Conservation (phyloP, 2,888 invertebrate genomes). For the Eristalinus sepulchralis region DNA sequence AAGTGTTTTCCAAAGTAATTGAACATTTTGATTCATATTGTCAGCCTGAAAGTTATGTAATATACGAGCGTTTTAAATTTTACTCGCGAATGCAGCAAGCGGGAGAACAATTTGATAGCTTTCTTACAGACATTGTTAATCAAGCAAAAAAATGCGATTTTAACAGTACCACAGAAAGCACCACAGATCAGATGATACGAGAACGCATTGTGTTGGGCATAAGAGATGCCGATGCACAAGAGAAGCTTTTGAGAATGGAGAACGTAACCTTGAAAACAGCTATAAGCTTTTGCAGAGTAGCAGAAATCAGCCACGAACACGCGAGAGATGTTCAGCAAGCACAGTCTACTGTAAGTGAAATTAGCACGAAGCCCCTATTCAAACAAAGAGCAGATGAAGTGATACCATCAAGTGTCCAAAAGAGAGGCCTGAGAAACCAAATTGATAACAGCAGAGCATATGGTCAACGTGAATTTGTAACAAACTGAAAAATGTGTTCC, state of each 20-base stretch:
- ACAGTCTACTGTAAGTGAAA: too few species aligned
- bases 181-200: background rate
- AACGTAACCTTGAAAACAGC: background rate
- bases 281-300: background rate
- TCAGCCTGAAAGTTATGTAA: constrained; percentile 26
- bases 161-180: background rate
- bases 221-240: too few species aligned
- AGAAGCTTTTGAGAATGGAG: background rate
- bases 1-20: background rate
- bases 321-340: too few species aligned
- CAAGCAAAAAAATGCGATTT: constrained; percentile 4
- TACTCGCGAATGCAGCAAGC: constrained; percentile 22
- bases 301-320: too few species aligned
- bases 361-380: too few species aligned
- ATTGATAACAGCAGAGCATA: background rate
- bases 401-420: too few species aligned
- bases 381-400: background rate
- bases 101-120: constrained; percentile 27
- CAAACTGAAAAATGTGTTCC: background rate
- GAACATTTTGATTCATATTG: constrained; percentile 23
- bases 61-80: constrained; percentile 38
- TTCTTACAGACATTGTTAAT: constrained; percentile 32
- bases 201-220: background rate
- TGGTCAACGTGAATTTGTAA: background rate
- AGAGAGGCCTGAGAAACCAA: background rate